phyloP scores from a whole-genome alignment of 1,140 invertebrate species.

The Sinella curviseta region DNA sequence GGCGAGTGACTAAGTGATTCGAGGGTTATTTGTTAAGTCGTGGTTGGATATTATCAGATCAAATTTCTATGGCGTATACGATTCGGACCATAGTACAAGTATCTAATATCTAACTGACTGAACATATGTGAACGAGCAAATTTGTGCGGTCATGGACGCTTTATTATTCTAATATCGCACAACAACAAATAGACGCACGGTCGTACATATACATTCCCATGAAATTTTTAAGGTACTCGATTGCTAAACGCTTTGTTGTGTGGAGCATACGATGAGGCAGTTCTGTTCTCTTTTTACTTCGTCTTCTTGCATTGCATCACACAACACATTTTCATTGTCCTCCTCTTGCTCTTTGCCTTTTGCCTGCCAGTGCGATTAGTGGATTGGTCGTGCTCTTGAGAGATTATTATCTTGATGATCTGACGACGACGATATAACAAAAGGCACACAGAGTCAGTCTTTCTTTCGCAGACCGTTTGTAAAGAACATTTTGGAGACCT shows the following conservation, averaged over 20 bases:
- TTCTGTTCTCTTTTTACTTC: neutral
- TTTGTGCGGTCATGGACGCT: neutral
- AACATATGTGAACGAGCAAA: neutral
- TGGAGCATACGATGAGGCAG: too few relatives aligned
- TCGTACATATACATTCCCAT: too few relatives aligned
- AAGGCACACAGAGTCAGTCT: neutral
- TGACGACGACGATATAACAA: neutral
- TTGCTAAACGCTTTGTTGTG: too few relatives aligned
- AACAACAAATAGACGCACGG: neutral
- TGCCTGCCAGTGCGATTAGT: neutral
- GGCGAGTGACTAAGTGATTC: neutral
- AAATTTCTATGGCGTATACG: neutral
- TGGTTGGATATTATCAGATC: neutral
- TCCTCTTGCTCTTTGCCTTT: too few relatives aligned
- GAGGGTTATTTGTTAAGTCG: neutral
- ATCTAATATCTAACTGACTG: neutral
- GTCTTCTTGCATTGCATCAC: neutral
- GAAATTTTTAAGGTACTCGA: too few relatives aligned
- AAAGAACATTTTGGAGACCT: neutral
- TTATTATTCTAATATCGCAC: neutral
- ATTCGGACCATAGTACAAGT: neutral
- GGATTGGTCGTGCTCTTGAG: neutral
- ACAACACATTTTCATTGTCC: too few relatives aligned
- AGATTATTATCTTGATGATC: neutral
- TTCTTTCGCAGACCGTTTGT: neutral